Conservation (phyloP, 2,888 invertebrate species). For the Cantharis rustica region DNA sequence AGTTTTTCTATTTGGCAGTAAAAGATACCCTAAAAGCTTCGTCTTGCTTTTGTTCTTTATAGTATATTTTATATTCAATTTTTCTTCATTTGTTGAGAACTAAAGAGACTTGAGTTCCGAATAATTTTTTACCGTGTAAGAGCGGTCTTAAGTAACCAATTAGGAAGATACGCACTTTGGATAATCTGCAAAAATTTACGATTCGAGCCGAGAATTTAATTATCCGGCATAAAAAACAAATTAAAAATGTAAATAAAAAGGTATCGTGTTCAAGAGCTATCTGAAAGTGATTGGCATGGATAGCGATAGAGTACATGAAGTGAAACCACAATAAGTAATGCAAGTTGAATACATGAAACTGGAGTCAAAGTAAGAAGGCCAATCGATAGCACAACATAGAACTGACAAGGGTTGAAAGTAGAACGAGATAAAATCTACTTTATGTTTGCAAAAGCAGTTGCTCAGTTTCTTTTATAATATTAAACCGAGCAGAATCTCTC, state of each 20-base stretch:
- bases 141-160: not conserved
- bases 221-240: not conserved
- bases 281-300: constrained; percentile 6
- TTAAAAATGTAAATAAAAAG: not conserved
- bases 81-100: not conserved
- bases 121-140: not conserved
- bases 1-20: not conserved
- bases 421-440: constrained; percentile 41
- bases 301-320: constrained; percentile 3
- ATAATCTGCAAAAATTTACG: not conserved
- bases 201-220: not conserved
- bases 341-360: constrained; percentile 20
- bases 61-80: not conserved
- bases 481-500: not conserved
- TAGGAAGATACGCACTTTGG: not conserved
- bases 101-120: not conserved
- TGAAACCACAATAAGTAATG: constrained; percentile 16
- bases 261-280: not conserved
- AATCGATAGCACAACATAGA: constrained; percentile 36
- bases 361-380: constrained; percentile 31
- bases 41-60: not conserved
- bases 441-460: constrained; percentile 36
- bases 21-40: not conserved
- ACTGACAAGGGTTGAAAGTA: constrained; percentile 39
- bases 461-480: constrained; percentile 23